Conservation (phyloP, 2,797 vertebrate genomes). For the Oreochromis mossambicus region DNA sequence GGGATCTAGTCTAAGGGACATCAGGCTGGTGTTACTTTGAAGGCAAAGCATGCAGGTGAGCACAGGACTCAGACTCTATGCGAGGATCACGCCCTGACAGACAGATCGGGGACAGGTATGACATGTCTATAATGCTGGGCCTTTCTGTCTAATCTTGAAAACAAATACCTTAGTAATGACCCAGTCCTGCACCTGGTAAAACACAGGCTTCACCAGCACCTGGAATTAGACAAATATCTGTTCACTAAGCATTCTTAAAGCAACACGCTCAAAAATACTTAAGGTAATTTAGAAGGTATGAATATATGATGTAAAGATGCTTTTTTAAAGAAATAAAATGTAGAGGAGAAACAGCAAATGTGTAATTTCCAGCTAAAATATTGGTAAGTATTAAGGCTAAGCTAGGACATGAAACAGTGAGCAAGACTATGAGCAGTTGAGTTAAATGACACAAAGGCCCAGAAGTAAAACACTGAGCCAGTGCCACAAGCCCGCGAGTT, state of each 20-base stretch:
- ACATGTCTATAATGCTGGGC: conserved; percentile 67
- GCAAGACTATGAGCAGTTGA: neutral
- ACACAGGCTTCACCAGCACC: conserved; percentile 73
- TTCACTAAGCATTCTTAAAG: conserved; percentile 68
- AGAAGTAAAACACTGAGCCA: conserved; percentile 7
- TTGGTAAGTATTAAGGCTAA: neutral
- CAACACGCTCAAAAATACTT: conserved; percentile 28
- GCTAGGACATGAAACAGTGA: neutral
- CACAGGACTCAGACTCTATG: neutral
- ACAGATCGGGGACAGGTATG: conserved; percentile 56
- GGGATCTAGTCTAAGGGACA: conserved; percentile 24
- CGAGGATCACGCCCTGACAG: conserved; percentile 43
- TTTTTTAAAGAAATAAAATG: neutral
- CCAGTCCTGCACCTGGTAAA: conserved; percentile 77
- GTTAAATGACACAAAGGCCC: conserved; percentile 27
- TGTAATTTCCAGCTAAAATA: neutral
- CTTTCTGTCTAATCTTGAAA: conserved; percentile 77
- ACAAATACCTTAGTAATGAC: conserved; percentile 81
- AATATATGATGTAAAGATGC: conserved; percentile 2
- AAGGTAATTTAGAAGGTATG: neutral
- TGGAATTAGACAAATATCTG: conserved; percentile 76
- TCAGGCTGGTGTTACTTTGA: conserved; percentile 20
- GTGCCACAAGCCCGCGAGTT: conserved; percentile 29
- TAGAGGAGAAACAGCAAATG: neutral
- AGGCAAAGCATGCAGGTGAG: conserved; percentile 17